Evolutionary conservation across 1,140 invertebrate genomes (phyloP).

Genomic region (Chrysomallon squamiferum): DNA sequence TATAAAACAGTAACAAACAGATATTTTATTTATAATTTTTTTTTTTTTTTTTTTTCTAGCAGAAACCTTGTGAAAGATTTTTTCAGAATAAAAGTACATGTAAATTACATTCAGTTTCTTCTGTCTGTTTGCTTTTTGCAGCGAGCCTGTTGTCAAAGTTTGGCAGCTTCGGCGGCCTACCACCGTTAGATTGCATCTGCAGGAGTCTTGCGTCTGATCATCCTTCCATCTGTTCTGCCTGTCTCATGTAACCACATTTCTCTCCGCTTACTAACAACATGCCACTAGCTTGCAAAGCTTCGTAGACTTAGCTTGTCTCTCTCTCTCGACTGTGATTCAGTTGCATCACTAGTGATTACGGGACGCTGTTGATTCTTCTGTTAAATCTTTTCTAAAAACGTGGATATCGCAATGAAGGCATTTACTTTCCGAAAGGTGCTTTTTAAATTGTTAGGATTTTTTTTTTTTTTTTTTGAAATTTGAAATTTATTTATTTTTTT

Average conservation of each 20-base stretch:
- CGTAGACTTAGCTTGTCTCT: background rate
- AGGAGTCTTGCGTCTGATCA: background rate
- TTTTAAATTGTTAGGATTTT: too few species aligned
- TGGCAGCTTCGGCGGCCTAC: slow-evolving; percentile 28
- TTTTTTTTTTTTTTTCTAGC: too few species aligned
- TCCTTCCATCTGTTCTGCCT: background rate
- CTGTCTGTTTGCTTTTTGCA: slow-evolving; percentile 18
- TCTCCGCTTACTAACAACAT: background rate
- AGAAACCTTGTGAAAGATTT: too few species aligned
- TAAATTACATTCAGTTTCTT: too few species aligned
- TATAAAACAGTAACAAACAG: too few species aligned
- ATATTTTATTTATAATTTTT: too few species aligned
- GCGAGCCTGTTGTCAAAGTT: slow-evolving; percentile 31
- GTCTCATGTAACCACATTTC: slow-evolving; percentile 22
- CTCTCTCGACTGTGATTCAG: background rate
- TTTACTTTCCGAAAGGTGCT: too few species aligned
- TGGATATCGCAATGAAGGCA: too few species aligned
- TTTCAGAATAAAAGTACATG: too few species aligned
- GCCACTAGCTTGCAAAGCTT: background rate
- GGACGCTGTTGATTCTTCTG: background rate
- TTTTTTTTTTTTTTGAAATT: too few species aligned
- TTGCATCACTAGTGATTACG: background rate
- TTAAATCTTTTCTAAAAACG: too few species aligned
- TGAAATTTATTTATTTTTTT: too few species aligned
- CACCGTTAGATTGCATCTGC: background rate